Evolutionary conservation across 1,140 invertebrate genomes (phyloP).

Genomic region (Forficula auricularia): DNA sequence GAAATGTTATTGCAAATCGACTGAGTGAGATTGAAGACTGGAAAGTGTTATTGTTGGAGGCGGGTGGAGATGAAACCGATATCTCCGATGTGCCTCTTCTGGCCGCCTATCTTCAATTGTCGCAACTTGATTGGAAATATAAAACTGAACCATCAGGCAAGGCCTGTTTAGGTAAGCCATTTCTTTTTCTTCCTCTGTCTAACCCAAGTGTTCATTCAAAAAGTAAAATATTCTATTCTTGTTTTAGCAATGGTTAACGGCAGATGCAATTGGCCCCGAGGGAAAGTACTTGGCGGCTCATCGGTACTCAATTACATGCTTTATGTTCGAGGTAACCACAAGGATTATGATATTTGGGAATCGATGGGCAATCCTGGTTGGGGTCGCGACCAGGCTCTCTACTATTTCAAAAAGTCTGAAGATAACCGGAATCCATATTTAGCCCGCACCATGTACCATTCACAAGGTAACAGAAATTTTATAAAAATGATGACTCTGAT

Average conservation of each 20-base stretch:
- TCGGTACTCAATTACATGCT: slow-evolving; percentile 94
- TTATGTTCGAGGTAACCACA: slow-evolving; percentile 80
- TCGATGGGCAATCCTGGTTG: slow-evolving; percentile 76
- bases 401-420: slow-evolving; percentile 86
- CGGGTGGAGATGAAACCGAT: slow-evolving; percentile 78
- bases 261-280: slow-evolving; percentile 74
- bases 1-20: slow-evolving; percentile 76
- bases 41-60: slow-evolving; percentile 73
- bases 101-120: slow-evolving; percentile 71
- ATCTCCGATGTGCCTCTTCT: slow-evolving; percentile 74
- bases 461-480: slow-evolving; percentile 38
- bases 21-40: slow-evolving; percentile 60
- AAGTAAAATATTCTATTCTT: neutral
- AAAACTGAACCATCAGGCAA: slow-evolving; percentile 74
- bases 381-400: slow-evolving; percentile 68
- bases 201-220: slow-evolving; percentile 2
- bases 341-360: slow-evolving; percentile 90
- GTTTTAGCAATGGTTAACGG: slow-evolving; percentile 54
- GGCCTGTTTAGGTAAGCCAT: slow-evolving; percentile 51
- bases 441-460: slow-evolving; percentile 54
- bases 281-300: slow-evolving; percentile 60
- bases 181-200: slow-evolving; percentile 3
- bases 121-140: slow-evolving; percentile 80
- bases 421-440: slow-evolving; percentile 74
- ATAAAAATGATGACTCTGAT: slow-evolving; percentile 19